These are phyloP conservation scores for Trichomycterus rosablanca DNA, from an alignment of 2,113 vertebrate genomes.

Conservation along the genomic window DNA sequence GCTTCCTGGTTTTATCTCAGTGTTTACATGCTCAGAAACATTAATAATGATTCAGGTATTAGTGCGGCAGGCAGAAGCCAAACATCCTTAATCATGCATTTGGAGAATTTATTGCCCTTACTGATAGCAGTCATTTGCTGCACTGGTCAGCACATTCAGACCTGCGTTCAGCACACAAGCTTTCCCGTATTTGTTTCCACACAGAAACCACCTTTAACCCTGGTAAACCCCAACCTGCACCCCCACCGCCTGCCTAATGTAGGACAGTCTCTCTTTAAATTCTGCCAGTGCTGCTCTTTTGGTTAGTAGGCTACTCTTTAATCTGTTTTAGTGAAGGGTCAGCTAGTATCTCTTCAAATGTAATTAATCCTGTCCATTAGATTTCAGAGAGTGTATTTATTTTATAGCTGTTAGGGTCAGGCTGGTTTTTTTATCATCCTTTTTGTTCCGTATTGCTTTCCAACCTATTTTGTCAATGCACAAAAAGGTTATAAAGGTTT, in stretches of 20 bases:
- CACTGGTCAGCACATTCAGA: conserved; percentile 30
- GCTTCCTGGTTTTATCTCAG: no score
- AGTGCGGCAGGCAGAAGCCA: conserved; percentile 21
- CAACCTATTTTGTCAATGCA: no score
- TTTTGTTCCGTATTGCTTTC: no score
- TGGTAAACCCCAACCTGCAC: conserved; percentile 8
- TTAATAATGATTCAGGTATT: conserved; percentile 34
- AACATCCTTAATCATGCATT: conserved; percentile 21
- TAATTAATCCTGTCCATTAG: no score
- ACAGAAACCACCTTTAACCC: conserved; percentile 34
- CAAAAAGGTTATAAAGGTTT: no score
- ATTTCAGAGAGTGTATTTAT: no score
- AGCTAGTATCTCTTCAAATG: not conserved
- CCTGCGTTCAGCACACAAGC: conserved; percentile 21
- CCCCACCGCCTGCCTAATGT: conserved; percentile 36
- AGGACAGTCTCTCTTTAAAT: conserved; percentile 21
- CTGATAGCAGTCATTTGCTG: conserved; percentile 57
- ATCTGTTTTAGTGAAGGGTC: not conserved
- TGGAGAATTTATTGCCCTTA: conserved; percentile 54
- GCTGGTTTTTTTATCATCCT: no score
- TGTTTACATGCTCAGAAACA: no score
- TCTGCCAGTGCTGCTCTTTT: conserved; percentile 23
- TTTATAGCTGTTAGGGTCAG: no score
- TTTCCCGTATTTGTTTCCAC: conserved; percentile 33
- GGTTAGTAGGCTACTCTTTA: conserved; percentile 5